Evolutionary conservation across 2,888 invertebrate species (phyloP).

Genomic region (Drosophila greeni): DNA sequence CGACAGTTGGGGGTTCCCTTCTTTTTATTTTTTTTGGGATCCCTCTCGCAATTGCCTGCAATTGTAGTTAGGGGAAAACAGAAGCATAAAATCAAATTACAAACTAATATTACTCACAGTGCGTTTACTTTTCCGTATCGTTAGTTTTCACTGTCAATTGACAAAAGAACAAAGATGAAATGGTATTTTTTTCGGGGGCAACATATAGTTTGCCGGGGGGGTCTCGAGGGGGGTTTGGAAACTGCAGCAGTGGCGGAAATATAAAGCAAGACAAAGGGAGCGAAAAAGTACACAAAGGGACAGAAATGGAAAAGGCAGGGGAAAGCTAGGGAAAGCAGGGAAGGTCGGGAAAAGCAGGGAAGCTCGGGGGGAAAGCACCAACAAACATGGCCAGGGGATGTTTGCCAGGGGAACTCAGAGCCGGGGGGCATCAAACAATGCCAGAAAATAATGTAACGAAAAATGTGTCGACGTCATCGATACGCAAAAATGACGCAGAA

Average conservation of each 20-base stretch:
- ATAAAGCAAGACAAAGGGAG: constrained; percentile 56
- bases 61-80: constrained; percentile 38
- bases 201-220: neutral
- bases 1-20: neutral
- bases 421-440: constrained; percentile 37
- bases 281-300: constrained; percentile 48
- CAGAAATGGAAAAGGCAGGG: constrained; percentile 3
- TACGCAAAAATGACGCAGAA: constrained; percentile 59
- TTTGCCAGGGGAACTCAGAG: neutral
- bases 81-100: constrained; percentile 70
- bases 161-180: constrained; percentile 50
- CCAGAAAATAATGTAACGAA: constrained; percentile 45
- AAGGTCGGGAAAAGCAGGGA: no score
- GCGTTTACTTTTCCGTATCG: constrained; percentile 76
- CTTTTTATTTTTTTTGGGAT: neutral
- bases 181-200: constrained; percentile 1
- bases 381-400: constrained; percentile 26
- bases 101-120: constrained; percentile 74
- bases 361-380: neutral
- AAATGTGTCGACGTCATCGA: constrained; percentile 72
- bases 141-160: constrained; percentile 77
- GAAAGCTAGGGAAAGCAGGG: constrained; percentile 1
- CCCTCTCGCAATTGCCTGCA: constrained; percentile 34
- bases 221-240: constrained; percentile 38
- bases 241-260: constrained; percentile 62